Percentiles rank a stretch among this genome's conserved stretches.
Conservation (phyloP, 2,113 vertebrate species). For the Urocynchramus pylzowi region DNA sequence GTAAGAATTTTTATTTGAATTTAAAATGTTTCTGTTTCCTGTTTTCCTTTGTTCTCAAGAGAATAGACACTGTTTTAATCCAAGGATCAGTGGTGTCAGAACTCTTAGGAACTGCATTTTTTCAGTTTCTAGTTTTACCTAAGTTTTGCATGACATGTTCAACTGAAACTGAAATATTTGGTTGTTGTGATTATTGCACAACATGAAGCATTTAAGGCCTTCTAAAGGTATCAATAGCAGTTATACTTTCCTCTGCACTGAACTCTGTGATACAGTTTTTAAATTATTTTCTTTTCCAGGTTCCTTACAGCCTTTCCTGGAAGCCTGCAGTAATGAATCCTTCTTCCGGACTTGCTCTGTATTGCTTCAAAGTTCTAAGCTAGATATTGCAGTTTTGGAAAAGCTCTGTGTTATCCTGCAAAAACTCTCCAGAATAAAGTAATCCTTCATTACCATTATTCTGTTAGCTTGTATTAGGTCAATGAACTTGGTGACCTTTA, state of each 20-base stretch:
- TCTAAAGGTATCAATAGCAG: not conserved
- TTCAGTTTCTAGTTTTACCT: not conserved
- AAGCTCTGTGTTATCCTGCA: conserved; percentile 88
- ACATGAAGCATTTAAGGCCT: not conserved
- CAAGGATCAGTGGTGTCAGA: not conserved
- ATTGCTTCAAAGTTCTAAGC: conserved; percentile 78
- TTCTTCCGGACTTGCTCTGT: conserved; percentile 82
- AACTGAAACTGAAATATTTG: not conserved
- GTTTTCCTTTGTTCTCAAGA: not conserved
- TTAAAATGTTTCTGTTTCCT: not conserved
- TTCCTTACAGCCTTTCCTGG: conserved; percentile 77
- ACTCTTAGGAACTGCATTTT: not conserved
- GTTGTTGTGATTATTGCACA: not conserved
- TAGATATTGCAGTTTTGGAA: conserved; percentile 79
- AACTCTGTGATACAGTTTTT: not conserved
- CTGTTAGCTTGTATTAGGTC: not conserved
- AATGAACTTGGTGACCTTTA: not conserved
- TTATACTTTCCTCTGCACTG: not conserved
- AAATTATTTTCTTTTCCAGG: conserved; percentile 52
- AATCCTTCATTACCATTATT: conserved; percentile 17
- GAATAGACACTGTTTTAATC: not conserved
- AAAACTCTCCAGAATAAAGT: conserved; percentile 91
- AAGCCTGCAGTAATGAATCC: conserved; percentile 81
- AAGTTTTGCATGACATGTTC: not conserved
- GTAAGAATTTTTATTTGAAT: not conserved